These are phyloP conservation scores for Notocelia uddmanniana DNA, from an alignment of 2,888 invertebrate genomes.

Conservation along the genomic window DNA sequence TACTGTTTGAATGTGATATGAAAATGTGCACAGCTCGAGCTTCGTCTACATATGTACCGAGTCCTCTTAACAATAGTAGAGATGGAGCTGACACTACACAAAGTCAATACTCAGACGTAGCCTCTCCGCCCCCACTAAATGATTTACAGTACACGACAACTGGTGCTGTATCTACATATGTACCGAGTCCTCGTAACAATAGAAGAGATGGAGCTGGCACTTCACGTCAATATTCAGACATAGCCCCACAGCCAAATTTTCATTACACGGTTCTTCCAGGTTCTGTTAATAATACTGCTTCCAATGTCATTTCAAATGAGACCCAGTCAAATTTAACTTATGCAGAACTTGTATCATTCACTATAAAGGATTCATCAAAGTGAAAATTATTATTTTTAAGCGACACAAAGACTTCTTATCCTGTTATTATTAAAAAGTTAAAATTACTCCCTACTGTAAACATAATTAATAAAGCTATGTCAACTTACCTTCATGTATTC, in stretches of 20 bases:
- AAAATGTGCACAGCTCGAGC: constrained; percentile 33
- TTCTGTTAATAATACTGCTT: constrained; percentile 7
- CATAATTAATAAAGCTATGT: constrained; percentile 7
- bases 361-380: constrained; percentile 34
- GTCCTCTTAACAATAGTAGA: too few species aligned
- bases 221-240: constrained; percentile 30
- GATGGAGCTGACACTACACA: constrained; percentile 22
- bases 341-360: constrained; percentile 42
- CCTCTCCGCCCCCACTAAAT: too few species aligned
- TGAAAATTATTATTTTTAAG: constrained; percentile 12
- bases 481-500: constrained; percentile 14
- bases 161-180: constrained; percentile 8
- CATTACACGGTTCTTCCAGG: constrained; percentile 1
- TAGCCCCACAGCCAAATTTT: not conserved
- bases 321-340: constrained; percentile 43
- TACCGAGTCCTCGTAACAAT: constrained; percentile 19
- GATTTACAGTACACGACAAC: too few species aligned
- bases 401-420: not conserved
- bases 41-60: constrained; percentile 18
- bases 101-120: too few species aligned
- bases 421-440: not conserved
- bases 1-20: constrained; percentile 46
- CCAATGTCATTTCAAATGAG: not conserved
- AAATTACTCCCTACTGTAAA: not conserved
- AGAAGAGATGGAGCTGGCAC: constrained; percentile 24